Base-by-base conservation (phyloP, 2,113 vertebrate genomes). In the Stegostoma tigrinum region DNA sequence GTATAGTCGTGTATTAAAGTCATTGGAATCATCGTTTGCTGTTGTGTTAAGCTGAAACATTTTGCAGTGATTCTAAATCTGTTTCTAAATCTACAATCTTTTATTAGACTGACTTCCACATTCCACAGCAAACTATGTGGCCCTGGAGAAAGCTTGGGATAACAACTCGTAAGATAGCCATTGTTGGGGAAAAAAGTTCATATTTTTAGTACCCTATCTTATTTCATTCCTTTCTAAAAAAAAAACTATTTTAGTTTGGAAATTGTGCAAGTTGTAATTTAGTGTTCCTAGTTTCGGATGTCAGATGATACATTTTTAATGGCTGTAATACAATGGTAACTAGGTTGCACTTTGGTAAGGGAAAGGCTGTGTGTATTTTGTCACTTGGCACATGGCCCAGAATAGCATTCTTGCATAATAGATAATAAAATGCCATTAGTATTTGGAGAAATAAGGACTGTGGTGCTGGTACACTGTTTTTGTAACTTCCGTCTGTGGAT, bases 391-490 rank as follows among this genome's bases (percentile, higher is more conserved):
- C 27, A 75, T 23, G 48, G 42, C 94, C 94, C 94, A 95, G 94
- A 95, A 95, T 95, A 95, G 94, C 94, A 95, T 95, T 95, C 38
- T 45, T 95, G 67, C 94, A 95, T 45, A 95, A 45, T 95, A 42
- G 94, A 95, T 95, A 95, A 72, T 72, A 95, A 95, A 95, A 95
- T 95, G 94, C 67, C 94, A 95, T 48, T 95, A 95, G 45, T 75
- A 42, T 95, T 95, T 72, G 66, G 67, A 95, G 68, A 70, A 72
- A 24, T 72, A 95, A 95, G 94, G 94, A 27, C 68, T 75, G 94
- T 95, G 94, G 94, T 52, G 68, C 94, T 95, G 68, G 94, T 95
- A 72, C 38, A 48, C 68, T 95, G 94, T 95, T 95, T 95, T 95
- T 72, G 75, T 95, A 95, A 52, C 45, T 95, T 95, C 94, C 68